Conservation (phyloP, 2,113 vertebrate genomes). For the Grantiella picta region DNA sequence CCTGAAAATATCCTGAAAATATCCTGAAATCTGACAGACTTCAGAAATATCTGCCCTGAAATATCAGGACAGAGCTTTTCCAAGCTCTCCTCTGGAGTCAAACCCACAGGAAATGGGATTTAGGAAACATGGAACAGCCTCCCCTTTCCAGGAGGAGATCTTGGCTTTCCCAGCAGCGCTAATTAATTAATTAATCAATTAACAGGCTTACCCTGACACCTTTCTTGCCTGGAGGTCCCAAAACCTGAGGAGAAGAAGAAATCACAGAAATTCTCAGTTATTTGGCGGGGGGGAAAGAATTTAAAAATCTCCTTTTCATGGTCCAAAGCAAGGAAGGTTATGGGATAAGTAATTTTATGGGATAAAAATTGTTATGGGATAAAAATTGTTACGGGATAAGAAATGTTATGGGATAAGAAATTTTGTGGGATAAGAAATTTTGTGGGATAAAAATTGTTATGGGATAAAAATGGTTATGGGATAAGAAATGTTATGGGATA, state of each 20-base stretch:
- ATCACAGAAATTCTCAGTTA: background rate
- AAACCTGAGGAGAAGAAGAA: constrained; percentile 69
- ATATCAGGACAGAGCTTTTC: background rate
- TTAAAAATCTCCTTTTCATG: background rate
- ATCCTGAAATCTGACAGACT: no score
- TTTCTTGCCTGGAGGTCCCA: constrained; percentile 85
- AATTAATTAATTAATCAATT: background rate
- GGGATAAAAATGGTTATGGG: no score
- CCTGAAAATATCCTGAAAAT: background rate
- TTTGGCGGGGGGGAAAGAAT: background rate
- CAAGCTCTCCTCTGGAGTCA: background rate
- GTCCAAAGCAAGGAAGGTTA: background rate
- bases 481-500: no score
- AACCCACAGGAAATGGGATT: background rate
- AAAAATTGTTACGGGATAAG: no score
- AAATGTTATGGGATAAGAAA: no score
- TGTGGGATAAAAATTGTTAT: no score
- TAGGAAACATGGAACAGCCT: background rate
- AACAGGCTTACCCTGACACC: constrained; percentile 76
- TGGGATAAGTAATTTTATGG: background rate
- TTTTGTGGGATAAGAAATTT: no score
- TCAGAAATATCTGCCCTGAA: no score
- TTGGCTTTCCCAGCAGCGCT: background rate
- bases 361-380: background rate
- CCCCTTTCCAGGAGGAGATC: background rate